Evolutionary conservation across 2,888 invertebrate species (phyloP).

Genomic region (Agelastica alni): DNA sequence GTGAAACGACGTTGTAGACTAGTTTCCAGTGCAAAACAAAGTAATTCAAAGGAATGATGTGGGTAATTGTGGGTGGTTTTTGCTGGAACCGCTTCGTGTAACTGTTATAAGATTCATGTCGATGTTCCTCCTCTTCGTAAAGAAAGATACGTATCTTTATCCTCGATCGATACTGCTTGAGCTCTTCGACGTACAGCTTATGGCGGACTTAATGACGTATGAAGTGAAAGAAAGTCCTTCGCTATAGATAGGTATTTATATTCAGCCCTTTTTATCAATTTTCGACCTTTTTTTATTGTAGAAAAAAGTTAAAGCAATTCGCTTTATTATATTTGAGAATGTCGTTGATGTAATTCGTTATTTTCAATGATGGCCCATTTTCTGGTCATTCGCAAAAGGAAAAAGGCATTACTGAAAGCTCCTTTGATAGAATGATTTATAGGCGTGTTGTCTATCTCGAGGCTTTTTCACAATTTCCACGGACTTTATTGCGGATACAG

Average conservation of each 20-base stretch:
- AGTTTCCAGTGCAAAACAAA: too few species aligned
- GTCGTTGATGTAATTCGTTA: conserved; percentile 1
- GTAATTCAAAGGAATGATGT: too few species aligned
- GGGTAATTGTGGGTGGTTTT: too few species aligned
- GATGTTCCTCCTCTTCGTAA: conserved; percentile 4
- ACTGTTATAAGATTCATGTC: too few species aligned
- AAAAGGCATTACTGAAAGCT: not conserved
- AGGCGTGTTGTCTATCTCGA: too few species aligned
- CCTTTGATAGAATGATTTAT: not conserved
- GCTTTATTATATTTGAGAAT: not conserved
- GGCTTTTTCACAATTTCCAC: too few species aligned
- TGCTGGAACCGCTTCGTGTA: too few species aligned
- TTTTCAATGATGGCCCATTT: not conserved
- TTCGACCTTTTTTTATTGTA: not conserved
- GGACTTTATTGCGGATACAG: too few species aligned
- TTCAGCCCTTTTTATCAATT: not conserved
- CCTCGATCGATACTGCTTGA: conserved; percentile 11
- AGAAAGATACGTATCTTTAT: conserved; percentile 4
- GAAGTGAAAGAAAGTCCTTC: conserved; percentile 12
- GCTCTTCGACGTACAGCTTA: conserved; percentile 17
- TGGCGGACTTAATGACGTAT: conserved; percentile 21
- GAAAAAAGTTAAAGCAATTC: not conserved
- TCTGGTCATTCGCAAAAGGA: not conserved
- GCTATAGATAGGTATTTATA: not conserved
- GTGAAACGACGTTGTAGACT: too few species aligned